Evolutionary conservation across 1,140 invertebrate genomes (phyloP).

Genomic region (Heliconius eleuchia): DNA sequence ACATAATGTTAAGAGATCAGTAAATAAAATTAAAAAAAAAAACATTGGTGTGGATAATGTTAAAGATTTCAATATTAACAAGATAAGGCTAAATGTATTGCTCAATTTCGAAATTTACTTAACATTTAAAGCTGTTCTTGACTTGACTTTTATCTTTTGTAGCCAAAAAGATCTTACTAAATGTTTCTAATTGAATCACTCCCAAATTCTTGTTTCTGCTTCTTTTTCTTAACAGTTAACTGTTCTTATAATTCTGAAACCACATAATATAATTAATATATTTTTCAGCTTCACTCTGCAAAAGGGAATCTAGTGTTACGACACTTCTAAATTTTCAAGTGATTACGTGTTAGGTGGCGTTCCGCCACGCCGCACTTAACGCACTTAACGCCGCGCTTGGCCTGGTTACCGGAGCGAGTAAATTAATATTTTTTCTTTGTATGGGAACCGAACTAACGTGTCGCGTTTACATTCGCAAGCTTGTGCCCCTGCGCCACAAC

Average conservation of each 20-base stretch:
- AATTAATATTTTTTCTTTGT: no score
- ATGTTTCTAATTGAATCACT: not conserved
- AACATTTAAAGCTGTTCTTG: not conserved
- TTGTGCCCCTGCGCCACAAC: no score
- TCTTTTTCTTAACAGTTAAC: slow-evolving; percentile 17
- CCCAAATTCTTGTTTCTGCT: not conserved
- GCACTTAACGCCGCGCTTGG: no score
- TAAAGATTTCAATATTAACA: slow-evolving; percentile 3
- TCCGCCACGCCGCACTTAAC: no score
- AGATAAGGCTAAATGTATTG: slow-evolving; percentile 10
- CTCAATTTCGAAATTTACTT: not conserved
- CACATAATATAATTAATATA: not conserved
- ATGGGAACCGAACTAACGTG: no score
- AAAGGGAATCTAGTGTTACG: no score
- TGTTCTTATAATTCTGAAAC: slow-evolving; percentile 18
- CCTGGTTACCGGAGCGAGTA: no score
- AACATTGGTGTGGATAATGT: not conserved
- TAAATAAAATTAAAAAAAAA: not conserved
- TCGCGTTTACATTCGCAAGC: no score
- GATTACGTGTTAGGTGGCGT: no score
- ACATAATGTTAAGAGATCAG: slow-evolving; percentile 5
- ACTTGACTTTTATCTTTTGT: not conserved
- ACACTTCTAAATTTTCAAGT: no score
- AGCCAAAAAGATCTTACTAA: not conserved
- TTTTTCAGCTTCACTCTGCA: not conserved